These are phyloP conservation scores for Turritopsis rubra DNA, from an alignment of 30 jellyfish, hydroid and myxozoan genomes.

Conservation along the genomic window DNA sequence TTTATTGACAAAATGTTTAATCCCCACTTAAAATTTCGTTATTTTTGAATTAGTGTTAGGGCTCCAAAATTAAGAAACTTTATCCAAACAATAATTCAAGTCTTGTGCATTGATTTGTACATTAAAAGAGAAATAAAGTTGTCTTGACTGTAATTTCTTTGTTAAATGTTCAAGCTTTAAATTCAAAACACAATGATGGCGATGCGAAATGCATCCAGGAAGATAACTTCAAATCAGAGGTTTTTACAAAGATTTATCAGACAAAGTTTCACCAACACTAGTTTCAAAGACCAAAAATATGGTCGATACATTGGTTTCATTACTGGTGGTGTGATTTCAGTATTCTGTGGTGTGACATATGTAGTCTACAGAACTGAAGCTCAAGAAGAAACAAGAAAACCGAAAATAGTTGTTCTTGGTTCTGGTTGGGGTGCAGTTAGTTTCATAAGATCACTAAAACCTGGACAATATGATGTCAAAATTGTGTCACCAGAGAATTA, in stretches of 20 bases:
- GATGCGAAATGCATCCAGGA: not conserved
- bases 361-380: conserved; percentile 7
- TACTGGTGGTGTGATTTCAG: conserved; percentile 4
- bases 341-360: not conserved
- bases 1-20: no score
- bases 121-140: no score
- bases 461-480: conserved; percentile 63
- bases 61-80: no score
- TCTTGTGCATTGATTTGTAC: no score
- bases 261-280: not conserved
- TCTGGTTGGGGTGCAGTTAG: conserved; percentile 99
- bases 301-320: not conserved
- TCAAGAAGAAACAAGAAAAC: conserved; percentile 31
- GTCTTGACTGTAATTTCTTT: no score
- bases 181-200: not conserved
- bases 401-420: conserved; percentile 80
- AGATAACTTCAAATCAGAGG: not conserved
- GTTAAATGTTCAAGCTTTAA: no score
- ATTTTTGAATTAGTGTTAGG: no score
- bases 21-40: no score
- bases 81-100: no score
- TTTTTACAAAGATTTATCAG: not conserved
- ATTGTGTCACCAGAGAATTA: conserved; percentile 92
- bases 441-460: conserved; percentile 65
- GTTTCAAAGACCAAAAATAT: not conserved